Base-by-base conservation (phyloP, 2,113 vertebrate genomes). In the Elaphurus davidianus region DNA sequence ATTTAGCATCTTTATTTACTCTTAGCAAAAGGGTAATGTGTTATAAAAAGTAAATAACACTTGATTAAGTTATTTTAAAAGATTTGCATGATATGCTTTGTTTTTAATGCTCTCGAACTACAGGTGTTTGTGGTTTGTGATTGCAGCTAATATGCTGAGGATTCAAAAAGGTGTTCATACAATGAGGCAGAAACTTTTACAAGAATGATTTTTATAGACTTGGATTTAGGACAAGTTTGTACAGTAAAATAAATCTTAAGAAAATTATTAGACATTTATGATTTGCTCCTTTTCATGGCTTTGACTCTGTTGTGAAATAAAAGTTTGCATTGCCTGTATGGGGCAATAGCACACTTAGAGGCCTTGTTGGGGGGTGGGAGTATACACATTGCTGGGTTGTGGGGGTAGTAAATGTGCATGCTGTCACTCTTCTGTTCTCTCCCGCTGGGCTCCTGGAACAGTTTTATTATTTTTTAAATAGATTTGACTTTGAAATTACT, bases 61-160 rank as follows among this genome's bases (percentile, higher is more conserved):
- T 0, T 76, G 16, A 95, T 81, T 96, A 89, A 89, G 86, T 87
- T 97, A 97, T 92, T 95, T 47, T 78, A 6, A 47, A 98, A 81
- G 85, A 93, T 82, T 91, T 96, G 17, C 27, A 64, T 82, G n/a
- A 47, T 96, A 54, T 67, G 10, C 36, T 90, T 96, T 81, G 40
- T 89, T 81, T 97, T 74, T 91, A 93, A 86, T 67, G 52, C 57
- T 83, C 0, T 40, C 47, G 91, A 23, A 59, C 23, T 52, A 40
- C 74, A 57, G 71, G 43, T 96, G 40, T 94, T 54, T 92, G 40
- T 94, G 33, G 2, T 62, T 97, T 79, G 59, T 50, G 16, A n/a
- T n/a, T 43, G 3, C 28, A 71, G 55, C 17, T 86, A 21, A 50
- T 36, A 11, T 87, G 52, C 36, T 45, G 90, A 86, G 33, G 88